Base-by-base conservation (phyloP, 2,888 invertebrate species). In the Pycnomerus fuliginosus region DNA sequence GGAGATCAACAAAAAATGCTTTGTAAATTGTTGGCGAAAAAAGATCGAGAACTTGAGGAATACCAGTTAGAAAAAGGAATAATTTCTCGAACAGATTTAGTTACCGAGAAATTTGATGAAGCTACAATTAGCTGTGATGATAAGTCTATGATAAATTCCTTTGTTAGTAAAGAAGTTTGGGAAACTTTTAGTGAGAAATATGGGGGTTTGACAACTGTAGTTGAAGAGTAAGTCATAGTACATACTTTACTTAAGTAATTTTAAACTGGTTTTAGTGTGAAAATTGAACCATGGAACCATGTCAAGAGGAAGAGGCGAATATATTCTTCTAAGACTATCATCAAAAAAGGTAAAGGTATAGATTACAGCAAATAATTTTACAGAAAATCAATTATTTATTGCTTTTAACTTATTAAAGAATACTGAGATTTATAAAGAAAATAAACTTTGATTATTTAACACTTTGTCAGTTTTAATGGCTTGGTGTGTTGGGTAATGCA, bases 41-140 rank as follows among this genome's bases (percentile, higher is more conserved):
- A 81, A 60, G 80, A 81, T 58, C 70, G 66, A 40, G 80, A 80
- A 65, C 75, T 81, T 41, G 69, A 73, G 33, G 76, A 78, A 54
- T 79, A 77, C 55, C 75, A 74, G 58, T 62, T 71, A 46, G 74
- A 76, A 61, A 75, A 74, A 41, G 75, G 73, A 24, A 65, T 70
- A 49, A 73, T 77, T 50, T 69, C 71, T 17, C 64, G 76, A 52
- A 70, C 78, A 51, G 61, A 65, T 30, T 49, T 69, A 37, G 56
- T 62, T 43, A 71, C 71, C 5, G 62, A 65, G 46, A 64, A 56
- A 52, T 71, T 70, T 58, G 54, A 65, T 41, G 48, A 53, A 16
- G 44, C 50, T n/a, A 11, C 11, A n/a, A 20, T 20, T 7, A 27
- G 10, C 11, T n/a, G 4, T 27, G 27, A n/a, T 27, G 27, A 11